A percentile compares a stretch with the other conserved stretches of the same genome.
Evolutionary conservation across 2,888 invertebrate species (phyloP).

Genomic region (Euzophera pinguis): DNA sequence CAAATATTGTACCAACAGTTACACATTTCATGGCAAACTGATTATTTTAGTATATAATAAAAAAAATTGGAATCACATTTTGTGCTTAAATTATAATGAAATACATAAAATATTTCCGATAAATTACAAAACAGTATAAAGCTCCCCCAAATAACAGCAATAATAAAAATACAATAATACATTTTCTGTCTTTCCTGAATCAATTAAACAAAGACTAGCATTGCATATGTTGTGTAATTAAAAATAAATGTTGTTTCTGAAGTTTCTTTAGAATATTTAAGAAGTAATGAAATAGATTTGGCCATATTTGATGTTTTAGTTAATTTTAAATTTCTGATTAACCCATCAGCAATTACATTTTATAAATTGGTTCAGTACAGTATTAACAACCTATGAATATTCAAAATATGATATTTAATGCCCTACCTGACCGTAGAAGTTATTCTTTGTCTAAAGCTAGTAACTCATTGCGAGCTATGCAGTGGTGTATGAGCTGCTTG

Average conservation of each 20-base stretch:
- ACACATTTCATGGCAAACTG: conserved; percentile 23
- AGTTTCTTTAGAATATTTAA: too few relatives aligned
- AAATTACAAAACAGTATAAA: neutral
- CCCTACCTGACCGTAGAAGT: conserved; percentile 12
- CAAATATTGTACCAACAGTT: conserved; percentile 24
- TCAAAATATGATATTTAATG: too few relatives aligned
- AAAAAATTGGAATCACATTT: conserved; percentile 21
- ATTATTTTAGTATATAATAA: conserved; percentile 16
- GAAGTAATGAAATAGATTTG: too few relatives aligned
- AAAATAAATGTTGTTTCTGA: too few relatives aligned
- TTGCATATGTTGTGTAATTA: too few relatives aligned
- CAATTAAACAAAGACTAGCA: too few relatives aligned
- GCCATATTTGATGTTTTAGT: too few relatives aligned
- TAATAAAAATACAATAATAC: neutral
- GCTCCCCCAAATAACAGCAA: neutral
- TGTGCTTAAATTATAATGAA: conserved; percentile 15
- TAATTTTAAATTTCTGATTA: too few relatives aligned
- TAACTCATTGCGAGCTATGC: conserved; percentile 61
- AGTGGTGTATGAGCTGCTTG: conserved; percentile 78
- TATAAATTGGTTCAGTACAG: too few relatives aligned
- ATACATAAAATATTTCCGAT: neutral
- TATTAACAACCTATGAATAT: too few relatives aligned
- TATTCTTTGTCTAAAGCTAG: conserved; percentile 62
- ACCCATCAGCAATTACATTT: too few relatives aligned
- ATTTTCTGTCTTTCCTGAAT: too few relatives aligned